Evolutionary conservation across 2,888 invertebrate species (phyloP), one percentile per base, ranked within the genome.

Genomic region (Plagodis dolabraria): DNA sequence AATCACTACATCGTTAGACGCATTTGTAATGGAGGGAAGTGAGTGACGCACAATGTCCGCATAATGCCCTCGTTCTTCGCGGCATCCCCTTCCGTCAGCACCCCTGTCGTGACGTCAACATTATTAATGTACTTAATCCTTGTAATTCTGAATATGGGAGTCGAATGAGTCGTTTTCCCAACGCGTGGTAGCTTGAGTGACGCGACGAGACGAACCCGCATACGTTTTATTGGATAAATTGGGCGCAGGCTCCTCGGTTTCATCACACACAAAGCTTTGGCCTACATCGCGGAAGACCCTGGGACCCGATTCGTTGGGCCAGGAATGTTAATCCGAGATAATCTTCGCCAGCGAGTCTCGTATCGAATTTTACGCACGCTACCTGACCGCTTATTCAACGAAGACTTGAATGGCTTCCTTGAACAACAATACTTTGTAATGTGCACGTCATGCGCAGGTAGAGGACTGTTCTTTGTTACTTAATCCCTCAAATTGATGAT

Each of bases 251-350:
- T 71, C 76, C 77, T 80, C 78, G 76, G 74, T 81, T 81, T 79
- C 79, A 83, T 84, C 80, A 82, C 72, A 65, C 70, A 80, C 85
- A 86, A 82, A 82, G 78, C 72, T 80, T 77, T 80, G 79, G 79
- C 78, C 81, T 82, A 75, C 74, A 78, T 80, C 75, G 76, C 74
- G 74, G 72, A 70, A 70, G 72, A 75, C 70, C 74, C 74, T 72
- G 70, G 77, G 78, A 82, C 74, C 75, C 77, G 77, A 71, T 75
- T 76, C 68, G 74, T 71, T 72, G 72, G 76, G 79, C 71, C 70
- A 67, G 91, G 92, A 92, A 92, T 92, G 82, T 91, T 90, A 92
- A 92, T 89, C 89, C 77, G 77, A 82, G 89, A 89, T 92, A 83
- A 92, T 91, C 92, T 86, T 75, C 70, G 70, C 70, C 77, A 71